Conservation (phyloP, 2,888 invertebrate genomes). For the Tetrapedia diversipes region DNA sequence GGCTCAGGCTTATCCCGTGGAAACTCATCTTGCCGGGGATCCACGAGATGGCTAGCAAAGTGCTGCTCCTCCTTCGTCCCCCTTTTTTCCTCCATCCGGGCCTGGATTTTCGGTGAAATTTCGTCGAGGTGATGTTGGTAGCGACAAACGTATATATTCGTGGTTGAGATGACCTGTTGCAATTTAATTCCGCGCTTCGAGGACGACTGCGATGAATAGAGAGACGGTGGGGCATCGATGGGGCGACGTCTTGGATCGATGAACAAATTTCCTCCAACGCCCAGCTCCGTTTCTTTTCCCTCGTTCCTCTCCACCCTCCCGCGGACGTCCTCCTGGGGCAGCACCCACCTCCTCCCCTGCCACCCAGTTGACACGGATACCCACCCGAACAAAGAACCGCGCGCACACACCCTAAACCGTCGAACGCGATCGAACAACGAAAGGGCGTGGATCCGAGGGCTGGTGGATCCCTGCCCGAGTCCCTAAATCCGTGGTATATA, state of each 20-base stretch:
- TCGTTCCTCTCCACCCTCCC: neutral
- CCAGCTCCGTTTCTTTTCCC: neutral
- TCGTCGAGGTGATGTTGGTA: neutral
- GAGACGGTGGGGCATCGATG: too few species aligned
- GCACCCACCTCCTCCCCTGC: constrained; percentile 7
- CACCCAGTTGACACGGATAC: constrained; percentile 1
- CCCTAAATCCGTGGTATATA: constrained; percentile 24
- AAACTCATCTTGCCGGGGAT: constrained; percentile 67
- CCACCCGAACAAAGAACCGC: constrained; percentile 8
- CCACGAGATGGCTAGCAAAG: constrained; percentile 50
- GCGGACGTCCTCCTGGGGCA: neutral
- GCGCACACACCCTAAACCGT: constrained; percentile 61
- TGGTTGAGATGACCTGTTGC: neutral
- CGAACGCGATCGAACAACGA: constrained; percentile 68
- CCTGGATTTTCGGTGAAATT: constrained; percentile 22
- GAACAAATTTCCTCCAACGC: neutral
- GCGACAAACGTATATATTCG: too few species aligned
- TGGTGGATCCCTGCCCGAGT: neutral
- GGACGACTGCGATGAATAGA: too few species aligned
- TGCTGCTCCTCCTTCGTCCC: too few species aligned
- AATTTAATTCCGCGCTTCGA: neutral
- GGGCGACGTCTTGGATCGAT: neutral
- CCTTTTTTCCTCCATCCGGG: too few species aligned
- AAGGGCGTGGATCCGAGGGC: constrained; percentile 75
- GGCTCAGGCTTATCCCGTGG: constrained; percentile 67